These are phyloP conservation scores for Schlechtendalia chinensis DNA, from an alignment of 1,140 invertebrate genomes.

Conservation along the genomic window DNA sequence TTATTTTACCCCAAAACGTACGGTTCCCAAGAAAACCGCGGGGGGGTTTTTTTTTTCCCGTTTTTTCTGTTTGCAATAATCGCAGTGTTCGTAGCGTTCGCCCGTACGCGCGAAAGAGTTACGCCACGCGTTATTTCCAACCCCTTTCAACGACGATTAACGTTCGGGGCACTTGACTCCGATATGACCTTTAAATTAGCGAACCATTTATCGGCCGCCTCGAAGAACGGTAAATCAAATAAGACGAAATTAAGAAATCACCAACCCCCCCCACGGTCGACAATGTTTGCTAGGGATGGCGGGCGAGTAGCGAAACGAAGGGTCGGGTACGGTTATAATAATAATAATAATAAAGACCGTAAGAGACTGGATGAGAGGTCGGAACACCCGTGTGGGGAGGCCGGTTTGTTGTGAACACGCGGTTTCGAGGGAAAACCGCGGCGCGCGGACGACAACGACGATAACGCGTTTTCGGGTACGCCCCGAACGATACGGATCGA, in stretches of 20 bases:
- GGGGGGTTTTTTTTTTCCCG: too few relatives aligned
- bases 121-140: neutral
- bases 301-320: neutral
- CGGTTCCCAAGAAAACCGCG: conserved; percentile 28
- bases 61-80: too few relatives aligned
- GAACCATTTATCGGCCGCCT: conserved; percentile 12
- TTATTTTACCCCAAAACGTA: conserved; percentile 24
- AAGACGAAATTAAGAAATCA: conserved; percentile 22
- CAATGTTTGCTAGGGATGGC: neutral
- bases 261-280: conserved; percentile 13
- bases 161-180: conserved; percentile 28
- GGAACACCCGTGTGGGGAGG: conserved; percentile 2
- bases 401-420: conserved; percentile 23
- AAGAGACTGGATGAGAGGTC: conserved; percentile 22
- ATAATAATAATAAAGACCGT: neutral
- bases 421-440: conserved; percentile 26
- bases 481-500: conserved; percentile 14
- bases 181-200: conserved; percentile 29
- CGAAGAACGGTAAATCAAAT: too few relatives aligned
- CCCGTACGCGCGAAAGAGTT: conserved; percentile 20
- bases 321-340: neutral
- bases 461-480: conserved; percentile 23
- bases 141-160: conserved; percentile 15
- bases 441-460: conserved; percentile 10
- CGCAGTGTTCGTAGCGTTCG: too few relatives aligned